Evolutionary conservation across 1,140 invertebrate genomes (phyloP), one percentile per base, ranked within the genome.

Genomic region (Drosophila kepulauana): DNA sequence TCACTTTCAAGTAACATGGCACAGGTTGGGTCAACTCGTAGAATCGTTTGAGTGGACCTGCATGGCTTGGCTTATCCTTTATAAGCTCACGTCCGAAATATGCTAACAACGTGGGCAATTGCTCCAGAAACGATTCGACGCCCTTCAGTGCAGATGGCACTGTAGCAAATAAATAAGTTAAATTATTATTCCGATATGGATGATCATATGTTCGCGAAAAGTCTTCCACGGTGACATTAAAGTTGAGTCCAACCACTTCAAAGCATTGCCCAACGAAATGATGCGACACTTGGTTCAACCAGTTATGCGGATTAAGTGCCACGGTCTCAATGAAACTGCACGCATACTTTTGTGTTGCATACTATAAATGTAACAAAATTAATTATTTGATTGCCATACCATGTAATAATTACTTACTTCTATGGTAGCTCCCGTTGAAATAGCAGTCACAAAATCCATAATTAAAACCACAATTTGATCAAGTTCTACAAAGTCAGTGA

Each of bases 241-340:
- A 88, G 0, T 56, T 63, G 0, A 87, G 59, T 0, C 80, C 85
- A 10, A 88, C 4, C 0, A 52, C 70, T 0, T 33, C 15, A 20
- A 87, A 87, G 30, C 84, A 88, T 33, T 87, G 84, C 1, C 67
- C 57, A 11, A 87, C 84, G 58, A 87, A 88, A 6, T 61, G 38
- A 43, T 87, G 77, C 1, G 84, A 70, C 38, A 69, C 49, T 38
- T 54, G 56, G 5, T 3, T 11, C 3, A 51, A 7, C 84, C 84
- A 87, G 11, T 72, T 78, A 2, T 69, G 38, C 0, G 82, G 84
- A 61, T 66, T 45, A 2, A 46, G 20, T 5, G 52, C 51, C 3
- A 78, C 69, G 5, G 67, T 45, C 13, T 56, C 33, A 7, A 84
- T 54, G 13, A 28, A 33, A 52, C 77, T 80, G 28, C 5, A 57